Evolutionary conservation across 1,140 invertebrate species (phyloP).

Genomic region (Helicoverpa armigera): DNA sequence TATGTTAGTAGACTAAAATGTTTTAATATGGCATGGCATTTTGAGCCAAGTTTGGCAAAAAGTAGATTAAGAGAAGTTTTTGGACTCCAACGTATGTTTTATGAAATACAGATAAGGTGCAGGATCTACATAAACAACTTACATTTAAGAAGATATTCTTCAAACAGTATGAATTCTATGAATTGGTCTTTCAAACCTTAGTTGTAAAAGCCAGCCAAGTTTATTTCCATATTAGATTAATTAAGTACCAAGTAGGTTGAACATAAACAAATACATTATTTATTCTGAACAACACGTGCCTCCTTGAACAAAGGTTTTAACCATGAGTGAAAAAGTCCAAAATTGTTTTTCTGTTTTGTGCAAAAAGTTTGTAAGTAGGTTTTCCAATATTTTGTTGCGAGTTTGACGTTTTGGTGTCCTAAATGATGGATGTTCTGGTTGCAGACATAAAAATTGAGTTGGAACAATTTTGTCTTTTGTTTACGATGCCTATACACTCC

Average conservation of each 20-base stretch:
- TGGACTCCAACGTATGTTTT: no score
- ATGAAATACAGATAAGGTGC: no score
- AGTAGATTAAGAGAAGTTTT: no score
- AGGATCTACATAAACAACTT: background rate
- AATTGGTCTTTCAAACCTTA: background rate
- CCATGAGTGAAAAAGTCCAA: background rate
- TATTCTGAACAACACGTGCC: no score
- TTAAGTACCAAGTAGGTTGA: background rate
- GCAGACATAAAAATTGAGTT: conserved; percentile 18
- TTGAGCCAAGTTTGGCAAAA: no score
- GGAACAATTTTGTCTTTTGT: conserved; percentile 15
- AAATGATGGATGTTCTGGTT: conserved; percentile 32
- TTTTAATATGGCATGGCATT: no score
- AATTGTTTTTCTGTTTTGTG: background rate
- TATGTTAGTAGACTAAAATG: no score
- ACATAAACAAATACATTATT: no score
- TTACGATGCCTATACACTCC: background rate
- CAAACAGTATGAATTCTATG: background rate
- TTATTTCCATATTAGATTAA: background rate
- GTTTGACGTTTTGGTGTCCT: conserved; percentile 29
- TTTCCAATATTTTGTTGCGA: conserved; percentile 16
- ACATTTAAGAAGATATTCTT: background rate
- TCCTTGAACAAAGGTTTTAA: background rate
- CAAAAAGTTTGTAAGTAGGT: conserved; percentile 15
- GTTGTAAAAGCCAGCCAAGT: background rate